Percentiles rank a stretch among this genome's conserved stretches.
Conservation (phyloP, 1,140 invertebrate genomes). For the Drosophila setifemur region DNA sequence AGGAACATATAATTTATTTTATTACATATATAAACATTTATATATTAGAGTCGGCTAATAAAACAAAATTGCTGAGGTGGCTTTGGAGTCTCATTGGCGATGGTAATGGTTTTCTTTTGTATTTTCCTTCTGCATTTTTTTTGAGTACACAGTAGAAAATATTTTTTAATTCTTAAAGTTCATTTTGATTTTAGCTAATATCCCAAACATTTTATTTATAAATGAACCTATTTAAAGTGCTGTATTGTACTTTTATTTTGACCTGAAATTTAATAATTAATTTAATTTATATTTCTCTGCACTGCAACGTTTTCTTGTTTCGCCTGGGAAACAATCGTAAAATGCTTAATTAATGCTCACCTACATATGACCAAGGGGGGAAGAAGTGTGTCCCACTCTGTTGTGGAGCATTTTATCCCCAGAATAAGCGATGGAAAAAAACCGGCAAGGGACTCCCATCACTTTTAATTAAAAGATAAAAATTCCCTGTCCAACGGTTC, state of each 20-base stretch:
- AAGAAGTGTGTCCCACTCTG: conserved; percentile 8
- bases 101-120: conserved; percentile 3
- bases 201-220: no score
- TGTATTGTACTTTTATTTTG: no score
- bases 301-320: background rate
- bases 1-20: conserved; percentile 54
- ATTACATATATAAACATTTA: conserved; percentile 46
- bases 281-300: background rate
- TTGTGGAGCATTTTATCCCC: conserved; percentile 3
- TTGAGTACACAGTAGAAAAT: background rate
- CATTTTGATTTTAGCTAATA: no score
- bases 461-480: conserved; percentile 80
- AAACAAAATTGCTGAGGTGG: conserved; percentile 21
- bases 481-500: conserved; percentile 54
- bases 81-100: background rate
- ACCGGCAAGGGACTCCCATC: conserved; percentile 48
- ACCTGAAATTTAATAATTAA: background rate
- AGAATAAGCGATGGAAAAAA: conserved; percentile 1
- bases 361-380: conserved; percentile 7
- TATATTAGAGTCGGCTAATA: conserved; percentile 38
- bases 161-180: background rate
- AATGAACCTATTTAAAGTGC: no score
- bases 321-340: conserved; percentile 42
- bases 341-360: conserved; percentile 67
- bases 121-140: conserved; percentile 2